Base-by-base conservation (phyloP, 2,888 invertebrate species). In the Strigamia transsilvanica region DNA sequence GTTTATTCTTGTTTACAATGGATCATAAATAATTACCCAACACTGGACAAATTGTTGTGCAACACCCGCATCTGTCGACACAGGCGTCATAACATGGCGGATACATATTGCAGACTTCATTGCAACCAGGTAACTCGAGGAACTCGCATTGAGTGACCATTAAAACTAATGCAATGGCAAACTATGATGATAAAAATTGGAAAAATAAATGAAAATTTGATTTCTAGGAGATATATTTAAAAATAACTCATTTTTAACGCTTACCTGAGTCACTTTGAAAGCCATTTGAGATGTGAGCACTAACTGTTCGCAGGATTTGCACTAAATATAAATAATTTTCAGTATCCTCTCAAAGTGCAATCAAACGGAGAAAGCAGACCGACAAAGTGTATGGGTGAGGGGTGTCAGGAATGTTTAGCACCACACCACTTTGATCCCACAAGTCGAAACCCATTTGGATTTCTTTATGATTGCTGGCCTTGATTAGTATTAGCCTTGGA, bases 101-200 rank as follows among this genome's bases (percentile, higher is more conserved):
- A 61, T 61, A 61, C 61, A 61, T 61, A 21, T 61, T 61, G 18
- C 61, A 61, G 21, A 61, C 61, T 61, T 61, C 61, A 61, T 61
- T 61, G 18, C 61, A 61, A 9, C 61, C 61, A 9, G 61, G 61
- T 21, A 61, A 61, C 61, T 61, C 61, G 21, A 61, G 21, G 18
- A 21, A 61, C 10, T 42, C 13, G 12, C 12, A 42, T 18, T 18
- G 61, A 61, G 61, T 15, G 61, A 61, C 61, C 18, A 61, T 61
- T 18, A 61, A 61, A 21, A 7, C 3, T 9, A 61, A 61, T 6
- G 18, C 3, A 61, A 61, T 61, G 4, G 13, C 10, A 42, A 42
- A 42, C 42, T 42, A 42, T 10, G 12, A 10, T 10, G n/a, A 61
- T 5, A 18, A 61, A 61, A 61, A 15, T 6, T n/a, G 2, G 3